Conservation (phyloP, 2,888 invertebrate species). For the Brachypalpus laphriformis region DNA sequence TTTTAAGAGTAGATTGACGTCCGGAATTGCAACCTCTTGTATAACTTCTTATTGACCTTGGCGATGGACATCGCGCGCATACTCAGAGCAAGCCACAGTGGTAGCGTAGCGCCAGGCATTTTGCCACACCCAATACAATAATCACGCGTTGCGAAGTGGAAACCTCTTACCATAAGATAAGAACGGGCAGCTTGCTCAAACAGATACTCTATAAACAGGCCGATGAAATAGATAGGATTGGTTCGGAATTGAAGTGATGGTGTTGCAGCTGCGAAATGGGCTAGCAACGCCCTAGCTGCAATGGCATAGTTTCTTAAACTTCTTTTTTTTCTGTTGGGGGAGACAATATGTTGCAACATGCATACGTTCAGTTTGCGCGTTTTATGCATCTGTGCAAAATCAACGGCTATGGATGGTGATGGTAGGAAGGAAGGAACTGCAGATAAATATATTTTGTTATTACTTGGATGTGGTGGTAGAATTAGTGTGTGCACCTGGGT, state of each 20-base stretch:
- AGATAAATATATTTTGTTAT: slow-evolving; percentile 34
- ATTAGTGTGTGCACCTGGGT: slow-evolving; percentile 62
- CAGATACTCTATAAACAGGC: slow-evolving; percentile 64
- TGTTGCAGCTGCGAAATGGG: slow-evolving; percentile 74
- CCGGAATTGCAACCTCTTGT: slow-evolving; percentile 54
- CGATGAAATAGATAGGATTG: slow-evolving; percentile 72
- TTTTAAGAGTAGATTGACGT: slow-evolving; percentile 48
- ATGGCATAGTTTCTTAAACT: slow-evolving; percentile 68
- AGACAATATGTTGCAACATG: slow-evolving; percentile 72
- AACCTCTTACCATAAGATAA: slow-evolving; percentile 69
- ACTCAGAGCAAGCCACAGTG: slow-evolving; percentile 8
- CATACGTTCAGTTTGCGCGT: slow-evolving; percentile 54
- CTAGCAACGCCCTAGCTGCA: slow-evolving; percentile 70
- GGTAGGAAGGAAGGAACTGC: slow-evolving; percentile 54
- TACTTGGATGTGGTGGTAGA: slow-evolving; percentile 35
- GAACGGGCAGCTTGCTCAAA: slow-evolving; percentile 57
- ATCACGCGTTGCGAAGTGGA: slow-evolving; percentile 72
- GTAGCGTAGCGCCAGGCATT: slow-evolving; percentile 61
- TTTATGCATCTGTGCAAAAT: slow-evolving; percentile 46
- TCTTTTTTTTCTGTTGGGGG: slow-evolving; percentile 49
- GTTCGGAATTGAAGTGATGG: slow-evolving; percentile 68
- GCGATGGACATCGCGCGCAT: slow-evolving; percentile 63
- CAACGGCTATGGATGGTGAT: slow-evolving; percentile 46
- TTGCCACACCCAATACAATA: slow-evolving; percentile 70
- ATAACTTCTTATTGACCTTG: slow-evolving; percentile 55